Percentiles rank a stretch among this genome's conserved stretches.
These are phyloP conservation scores for Acholoe squamosa DNA, from an alignment of 2,888 invertebrate genomes.

Conservation along the genomic window DNA sequence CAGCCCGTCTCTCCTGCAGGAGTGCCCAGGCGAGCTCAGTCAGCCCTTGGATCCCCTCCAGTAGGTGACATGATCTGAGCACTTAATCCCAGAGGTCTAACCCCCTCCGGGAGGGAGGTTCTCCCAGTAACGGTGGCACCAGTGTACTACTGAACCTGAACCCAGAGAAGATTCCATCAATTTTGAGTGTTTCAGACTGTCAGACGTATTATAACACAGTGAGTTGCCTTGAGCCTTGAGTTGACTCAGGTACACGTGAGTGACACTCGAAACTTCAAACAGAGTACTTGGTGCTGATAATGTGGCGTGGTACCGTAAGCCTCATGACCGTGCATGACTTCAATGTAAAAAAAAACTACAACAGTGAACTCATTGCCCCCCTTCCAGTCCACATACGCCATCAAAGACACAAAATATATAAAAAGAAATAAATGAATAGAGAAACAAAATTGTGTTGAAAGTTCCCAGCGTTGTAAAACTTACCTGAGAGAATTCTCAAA, in stretches of 20 bases:
- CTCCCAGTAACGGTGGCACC: neutral
- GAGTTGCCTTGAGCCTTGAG: neutral
- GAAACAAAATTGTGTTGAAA: too few species aligned
- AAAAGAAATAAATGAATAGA: too few species aligned
- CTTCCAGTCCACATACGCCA: too few species aligned
- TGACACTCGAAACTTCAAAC: neutral
- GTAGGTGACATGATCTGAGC: neutral
- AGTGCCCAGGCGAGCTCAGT: too few species aligned
- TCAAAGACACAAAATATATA: too few species aligned
- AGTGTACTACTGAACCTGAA: neutral
- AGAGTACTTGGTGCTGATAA: neutral
- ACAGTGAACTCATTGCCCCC: too few species aligned
- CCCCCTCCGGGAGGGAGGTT: neutral
- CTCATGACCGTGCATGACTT: too few species aligned
- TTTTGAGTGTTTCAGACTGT: neutral
- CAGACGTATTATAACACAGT: neutral
- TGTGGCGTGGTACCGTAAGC: neutral
- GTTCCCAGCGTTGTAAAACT: too few species aligned
- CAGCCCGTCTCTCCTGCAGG: too few species aligned
- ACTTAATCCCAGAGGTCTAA: slow-evolving; percentile 8
- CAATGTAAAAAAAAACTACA: too few species aligned
- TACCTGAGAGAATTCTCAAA: too few species aligned
- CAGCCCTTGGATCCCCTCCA: neutral
- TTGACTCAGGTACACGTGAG: slow-evolving; percentile 13
- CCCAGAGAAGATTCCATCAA: neutral